phyloP scores from a whole-genome alignment of 2,797 vertebrate species.

The Pygocentrus nattereri region DNA sequence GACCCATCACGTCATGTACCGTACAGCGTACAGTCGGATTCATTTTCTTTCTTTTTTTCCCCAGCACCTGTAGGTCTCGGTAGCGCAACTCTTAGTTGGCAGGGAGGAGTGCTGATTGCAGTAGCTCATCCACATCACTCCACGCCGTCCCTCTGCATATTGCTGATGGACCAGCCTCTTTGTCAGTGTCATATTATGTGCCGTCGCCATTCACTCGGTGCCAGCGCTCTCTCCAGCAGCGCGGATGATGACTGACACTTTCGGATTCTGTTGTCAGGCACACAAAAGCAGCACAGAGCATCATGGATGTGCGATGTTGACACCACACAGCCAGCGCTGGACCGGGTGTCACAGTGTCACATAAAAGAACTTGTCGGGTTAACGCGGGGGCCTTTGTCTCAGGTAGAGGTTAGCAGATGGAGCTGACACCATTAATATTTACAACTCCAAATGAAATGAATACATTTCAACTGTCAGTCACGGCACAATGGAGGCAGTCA shows the following conservation, averaged over 20 bases:
- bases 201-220: conserved; percentile 35
- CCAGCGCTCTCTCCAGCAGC: conserved; percentile 49
- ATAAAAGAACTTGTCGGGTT: conserved; percentile 58
- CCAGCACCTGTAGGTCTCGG: conserved; percentile 23
- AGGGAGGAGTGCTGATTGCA: conserved; percentile 31
- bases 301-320: conserved; percentile 53
- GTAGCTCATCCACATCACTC: conserved; percentile 25
- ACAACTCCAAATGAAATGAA: conserved; percentile 63
- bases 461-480: conserved; percentile 61
- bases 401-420: conserved; percentile 63
- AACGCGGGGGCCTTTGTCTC: conserved; percentile 56
- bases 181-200: conserved; percentile 40
- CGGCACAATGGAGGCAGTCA: conserved; percentile 59
- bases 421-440: conserved; percentile 67
- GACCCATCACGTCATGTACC: not conserved
- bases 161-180: conserved; percentile 42
- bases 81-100: not conserved
- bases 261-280: conserved; percentile 55
- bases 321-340: conserved; percentile 57
- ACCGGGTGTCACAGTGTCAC: conserved; percentile 52
- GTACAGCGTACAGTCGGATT: no score
- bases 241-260: conserved; percentile 50
- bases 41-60: not conserved
- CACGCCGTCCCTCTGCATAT: conserved; percentile 39
- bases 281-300: conserved; percentile 51